These are phyloP conservation scores for Malurus splendens DNA, from an alignment of 2,797 vertebrate species.

Conservation along the genomic window DNA sequence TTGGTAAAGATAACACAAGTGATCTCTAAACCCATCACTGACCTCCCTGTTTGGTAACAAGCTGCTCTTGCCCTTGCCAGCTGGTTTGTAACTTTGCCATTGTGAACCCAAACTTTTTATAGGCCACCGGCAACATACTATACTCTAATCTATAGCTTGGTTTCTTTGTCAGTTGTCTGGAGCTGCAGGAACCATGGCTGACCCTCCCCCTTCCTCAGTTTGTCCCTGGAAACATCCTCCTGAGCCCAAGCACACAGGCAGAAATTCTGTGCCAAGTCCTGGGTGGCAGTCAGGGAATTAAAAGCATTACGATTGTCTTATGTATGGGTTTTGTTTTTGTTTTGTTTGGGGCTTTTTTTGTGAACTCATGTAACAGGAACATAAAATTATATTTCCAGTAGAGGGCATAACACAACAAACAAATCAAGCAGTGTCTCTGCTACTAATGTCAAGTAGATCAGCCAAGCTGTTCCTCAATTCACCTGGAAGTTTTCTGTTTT, in stretches of 20 bases:
- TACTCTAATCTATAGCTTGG: not conserved
- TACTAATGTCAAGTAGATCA: not conserved
- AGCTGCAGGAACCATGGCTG: not conserved
- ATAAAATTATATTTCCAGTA: not conserved
- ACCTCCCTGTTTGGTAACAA: not conserved
- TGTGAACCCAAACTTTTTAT: accelerated
- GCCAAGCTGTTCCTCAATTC: not conserved
- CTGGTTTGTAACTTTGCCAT: not conserved
- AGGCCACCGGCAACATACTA: accelerated
- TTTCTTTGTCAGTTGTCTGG: not conserved
- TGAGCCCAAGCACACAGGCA: not conserved
- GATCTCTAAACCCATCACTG: not conserved
- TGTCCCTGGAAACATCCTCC: not conserved
- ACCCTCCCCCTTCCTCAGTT: not conserved
- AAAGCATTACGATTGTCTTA: not conserved
- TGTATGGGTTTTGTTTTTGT: not conserved
- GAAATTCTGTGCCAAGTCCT: not conserved
- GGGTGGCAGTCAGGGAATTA: not conserved
- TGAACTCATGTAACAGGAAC: not conserved
- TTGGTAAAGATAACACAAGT: not conserved
- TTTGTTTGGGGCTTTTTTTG: not conserved
- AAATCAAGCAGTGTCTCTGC: not conserved
- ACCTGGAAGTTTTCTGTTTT: not conserved
- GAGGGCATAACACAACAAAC: slow-evolving; percentile 16
- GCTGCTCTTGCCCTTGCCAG: not conserved